Percentiles rank a stretch among this genome's conserved stretches.
phyloP scores from a whole-genome alignment of 37 sponge, comb jelly and placozoan genomes.

The Amphimedon queenslandica region DNA sequence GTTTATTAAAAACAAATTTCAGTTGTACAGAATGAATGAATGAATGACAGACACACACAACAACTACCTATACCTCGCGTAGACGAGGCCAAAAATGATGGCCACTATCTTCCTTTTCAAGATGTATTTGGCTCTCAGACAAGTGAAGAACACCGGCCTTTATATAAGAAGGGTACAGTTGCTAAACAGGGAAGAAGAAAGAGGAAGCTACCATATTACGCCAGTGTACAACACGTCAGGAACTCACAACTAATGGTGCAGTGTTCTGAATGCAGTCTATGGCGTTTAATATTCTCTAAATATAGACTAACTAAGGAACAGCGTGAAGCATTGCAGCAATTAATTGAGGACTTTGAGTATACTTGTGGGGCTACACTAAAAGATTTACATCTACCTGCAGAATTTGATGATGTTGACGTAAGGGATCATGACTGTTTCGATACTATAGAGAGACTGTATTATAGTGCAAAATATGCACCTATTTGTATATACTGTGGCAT shows the following conservation, averaged over 20 bases:
- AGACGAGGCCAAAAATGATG: too few relatives aligned
- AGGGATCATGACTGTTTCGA: conserved; percentile 15
- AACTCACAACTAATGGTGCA: conserved; percentile 29
- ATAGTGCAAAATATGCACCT: conserved; percentile 35
- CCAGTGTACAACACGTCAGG: conserved; percentile 45
- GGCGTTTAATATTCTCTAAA: conserved; percentile 38
- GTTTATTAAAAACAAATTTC: too few relatives aligned
- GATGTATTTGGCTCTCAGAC: conserved; percentile 24
- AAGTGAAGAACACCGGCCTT: conserved; percentile 25
- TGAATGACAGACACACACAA: too few relatives aligned
- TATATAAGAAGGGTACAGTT: too few relatives aligned
- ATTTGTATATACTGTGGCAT: conserved; percentile 48
- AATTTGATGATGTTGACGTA: conserved; percentile 7
- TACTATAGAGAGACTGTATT: conserved; percentile 47
- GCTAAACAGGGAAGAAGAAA: neutral
- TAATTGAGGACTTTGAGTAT: conserved; percentile 18
- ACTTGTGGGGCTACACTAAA: conserved; percentile 23
- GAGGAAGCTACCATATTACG: conserved; percentile 22
- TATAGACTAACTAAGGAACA: conserved; percentile 12
- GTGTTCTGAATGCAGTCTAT: conserved; percentile 39
- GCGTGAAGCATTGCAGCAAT: conserved; percentile 6
- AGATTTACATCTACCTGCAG: conserved; percentile 20
- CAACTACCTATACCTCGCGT: too few relatives aligned
- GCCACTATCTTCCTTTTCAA: conserved; percentile 22
- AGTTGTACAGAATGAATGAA: too few relatives aligned